A percentile compares a stretch with the other conserved stretches of the same genome.
Evolutionary conservation across 92 coral and sea anemone genomes (phyloP).

Genomic region (Parazoanthus darwini): DNA sequence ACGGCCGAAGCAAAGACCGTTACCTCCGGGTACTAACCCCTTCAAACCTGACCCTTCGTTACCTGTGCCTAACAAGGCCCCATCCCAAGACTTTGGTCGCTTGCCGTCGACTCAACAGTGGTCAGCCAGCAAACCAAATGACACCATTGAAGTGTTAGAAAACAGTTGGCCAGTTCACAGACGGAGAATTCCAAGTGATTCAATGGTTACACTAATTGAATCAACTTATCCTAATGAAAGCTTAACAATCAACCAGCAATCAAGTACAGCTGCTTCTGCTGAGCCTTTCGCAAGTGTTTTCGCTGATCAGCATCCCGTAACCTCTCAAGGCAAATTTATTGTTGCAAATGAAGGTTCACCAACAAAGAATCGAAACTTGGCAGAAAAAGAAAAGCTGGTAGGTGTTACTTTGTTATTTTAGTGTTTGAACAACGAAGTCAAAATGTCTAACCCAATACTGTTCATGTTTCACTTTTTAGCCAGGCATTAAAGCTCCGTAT

Average conservation of each 20-base stretch:
- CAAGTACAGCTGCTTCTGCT: background rate
- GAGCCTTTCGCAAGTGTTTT: slow-evolving; percentile 35
- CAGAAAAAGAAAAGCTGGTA: slow-evolving; percentile 5
- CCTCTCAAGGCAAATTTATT: slow-evolving; percentile 3
- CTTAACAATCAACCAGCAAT: background rate
- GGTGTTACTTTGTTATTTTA: background rate
- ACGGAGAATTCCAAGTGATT: slow-evolving; percentile 52
- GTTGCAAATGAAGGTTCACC: slow-evolving; percentile 5
- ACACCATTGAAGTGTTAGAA: background rate
- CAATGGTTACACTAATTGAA: slow-evolving; percentile 67
- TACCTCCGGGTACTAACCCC: background rate
- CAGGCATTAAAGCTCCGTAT: slow-evolving; percentile 70
- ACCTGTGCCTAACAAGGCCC: background rate
- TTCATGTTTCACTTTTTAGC: slow-evolving; percentile 42
- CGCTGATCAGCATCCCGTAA: background rate
- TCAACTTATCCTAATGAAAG: slow-evolving; percentile 20
- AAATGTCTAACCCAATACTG: too few relatives aligned
- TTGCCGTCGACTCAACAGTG: background rate
- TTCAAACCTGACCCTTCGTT: slow-evolving; percentile 16
- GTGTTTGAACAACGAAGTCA: background rate
- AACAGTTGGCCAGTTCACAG: slow-evolving; percentile 13
- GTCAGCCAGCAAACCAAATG: background rate
- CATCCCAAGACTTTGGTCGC: slow-evolving; percentile 59
- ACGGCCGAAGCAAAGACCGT: slow-evolving; percentile 44
- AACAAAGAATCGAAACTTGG: background rate